Percentiles rank a stretch among this genome's conserved stretches.
Conservation (phyloP, 2,113 vertebrate genomes). For the Seriola rivoliana region DNA sequence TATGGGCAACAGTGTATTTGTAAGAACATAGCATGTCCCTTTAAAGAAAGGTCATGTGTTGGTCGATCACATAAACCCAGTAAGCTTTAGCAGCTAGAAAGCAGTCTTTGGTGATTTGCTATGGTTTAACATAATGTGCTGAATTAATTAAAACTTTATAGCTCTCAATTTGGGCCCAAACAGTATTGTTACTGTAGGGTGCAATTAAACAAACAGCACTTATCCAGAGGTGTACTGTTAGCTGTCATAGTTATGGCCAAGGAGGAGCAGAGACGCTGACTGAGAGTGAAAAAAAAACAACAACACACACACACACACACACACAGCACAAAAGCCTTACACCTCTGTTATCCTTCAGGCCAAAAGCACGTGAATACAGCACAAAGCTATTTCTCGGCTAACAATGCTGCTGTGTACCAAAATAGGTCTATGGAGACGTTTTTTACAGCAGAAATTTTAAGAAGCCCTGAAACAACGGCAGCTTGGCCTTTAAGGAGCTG, state of each 20-base stretch:
- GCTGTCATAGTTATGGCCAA: conserved; percentile 45
- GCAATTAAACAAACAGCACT: conserved; percentile 45
- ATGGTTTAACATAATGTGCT: conserved; percentile 30
- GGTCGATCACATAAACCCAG: conserved; percentile 7
- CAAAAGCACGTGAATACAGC: conserved; percentile 7
- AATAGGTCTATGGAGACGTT: conserved; percentile 4
- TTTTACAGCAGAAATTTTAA: background rate
- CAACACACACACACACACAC: conserved; percentile 9
- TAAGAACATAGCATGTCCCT: background rate
- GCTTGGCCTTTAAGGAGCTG: background rate
- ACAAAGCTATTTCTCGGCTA: background rate
- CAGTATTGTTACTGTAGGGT: conserved; percentile 14
- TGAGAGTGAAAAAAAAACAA: background rate
- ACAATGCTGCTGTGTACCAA: conserved; percentile 28
- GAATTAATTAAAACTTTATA: conserved; percentile 50
- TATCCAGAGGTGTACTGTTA: conserved; percentile 42
- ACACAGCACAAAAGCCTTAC: conserved; percentile 1
- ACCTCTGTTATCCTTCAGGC: conserved; percentile 13
- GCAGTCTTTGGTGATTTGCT: conserved; percentile 36
- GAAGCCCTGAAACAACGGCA: background rate
- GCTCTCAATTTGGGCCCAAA: conserved; percentile 20
- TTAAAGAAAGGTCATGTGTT: background rate
- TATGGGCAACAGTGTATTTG: too few species aligned
- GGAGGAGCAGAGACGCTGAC: conserved; percentile 8
- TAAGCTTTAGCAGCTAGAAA: conserved; percentile 23